Evolutionary conservation across 2,888 invertebrate genomes (phyloP).

Genomic region (Beris chalybata): DNA sequence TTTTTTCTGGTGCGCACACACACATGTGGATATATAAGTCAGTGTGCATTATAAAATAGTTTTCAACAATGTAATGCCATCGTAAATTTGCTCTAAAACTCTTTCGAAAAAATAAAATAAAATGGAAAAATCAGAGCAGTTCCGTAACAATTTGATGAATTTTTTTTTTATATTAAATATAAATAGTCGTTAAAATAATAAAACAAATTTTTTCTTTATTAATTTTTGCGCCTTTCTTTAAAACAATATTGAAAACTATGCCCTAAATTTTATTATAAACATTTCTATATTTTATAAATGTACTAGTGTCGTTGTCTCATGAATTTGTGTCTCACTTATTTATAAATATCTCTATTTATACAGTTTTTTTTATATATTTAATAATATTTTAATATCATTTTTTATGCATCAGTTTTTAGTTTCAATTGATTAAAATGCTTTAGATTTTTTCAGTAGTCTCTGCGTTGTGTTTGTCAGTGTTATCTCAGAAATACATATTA

Average conservation of each 20-base stretch:
- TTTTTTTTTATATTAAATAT: background rate
- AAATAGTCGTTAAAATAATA: no score
- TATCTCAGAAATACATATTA: no score
- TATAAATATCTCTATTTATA: no score
- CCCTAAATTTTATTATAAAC: conserved; percentile 10
- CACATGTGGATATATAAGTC: conserved; percentile 21
- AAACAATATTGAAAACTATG: no score
- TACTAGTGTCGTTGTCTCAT: conserved; percentile 41
- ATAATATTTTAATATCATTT: no score
- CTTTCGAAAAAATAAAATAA: conserved; percentile 9
- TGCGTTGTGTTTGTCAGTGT: no score
- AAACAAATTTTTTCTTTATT: no score
- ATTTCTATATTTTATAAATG: conserved; percentile 35
- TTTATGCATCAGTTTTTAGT: no score
- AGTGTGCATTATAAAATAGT: conserved; percentile 10
- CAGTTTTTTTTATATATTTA: no score
- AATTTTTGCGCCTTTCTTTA: no score
- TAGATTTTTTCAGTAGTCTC: no score
- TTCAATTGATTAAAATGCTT: no score
- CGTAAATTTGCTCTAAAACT: conserved; percentile 32
- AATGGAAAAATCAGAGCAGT: background rate
- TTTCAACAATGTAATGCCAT: conserved; percentile 24
- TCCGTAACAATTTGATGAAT: background rate
- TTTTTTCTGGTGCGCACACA: conserved; percentile 23
- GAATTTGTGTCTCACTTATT: conserved; percentile 35